These are phyloP conservation scores for Antrozous pallidus DNA, from an alignment of 2,797 vertebrate genomes.

Conservation along the genomic window DNA sequence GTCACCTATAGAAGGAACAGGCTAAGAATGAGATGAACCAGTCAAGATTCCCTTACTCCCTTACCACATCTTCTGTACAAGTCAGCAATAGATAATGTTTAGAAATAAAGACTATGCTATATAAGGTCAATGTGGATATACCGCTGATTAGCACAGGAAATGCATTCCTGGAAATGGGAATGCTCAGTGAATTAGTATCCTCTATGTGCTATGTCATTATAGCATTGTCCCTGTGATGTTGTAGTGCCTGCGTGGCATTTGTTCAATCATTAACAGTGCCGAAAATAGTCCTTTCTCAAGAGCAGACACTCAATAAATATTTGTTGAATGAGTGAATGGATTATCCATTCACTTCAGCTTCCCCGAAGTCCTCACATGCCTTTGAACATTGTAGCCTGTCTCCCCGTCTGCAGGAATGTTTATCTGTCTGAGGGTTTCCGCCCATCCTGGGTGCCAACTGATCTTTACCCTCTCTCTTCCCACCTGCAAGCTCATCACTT, in stretches of 20 bases:
- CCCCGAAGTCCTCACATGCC: neutral
- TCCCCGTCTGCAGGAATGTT: neutral
- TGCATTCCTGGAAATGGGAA: neutral
- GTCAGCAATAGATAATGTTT: conserved; percentile 26
- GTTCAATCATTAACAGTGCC: neutral
- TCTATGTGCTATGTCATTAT: neutral
- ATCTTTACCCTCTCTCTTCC: neutral
- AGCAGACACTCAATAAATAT: conserved; percentile 55
- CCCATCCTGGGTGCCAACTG: neutral
- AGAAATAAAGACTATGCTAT: conserved; percentile 21
- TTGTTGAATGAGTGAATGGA: conserved; percentile 29
- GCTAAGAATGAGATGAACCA: neutral
- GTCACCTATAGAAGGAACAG: neutral
- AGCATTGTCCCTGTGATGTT: neutral
- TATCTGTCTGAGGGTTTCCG: neutral
- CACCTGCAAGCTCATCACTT: neutral
- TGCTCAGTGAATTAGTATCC: neutral
- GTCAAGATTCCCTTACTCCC: neutral
- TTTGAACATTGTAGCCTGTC: neutral
- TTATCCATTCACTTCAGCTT: neutral
- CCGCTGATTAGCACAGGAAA: neutral
- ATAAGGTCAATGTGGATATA: neutral
- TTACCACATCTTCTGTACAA: neutral
- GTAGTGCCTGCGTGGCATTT: neutral
- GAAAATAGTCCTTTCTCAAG: neutral